A percentile compares a stretch with the other conserved stretches of the same genome.
These are phyloP conservation scores for Bombus affinis DNA, from an alignment of 1,140 invertebrate species.

Conservation along the genomic window DNA sequence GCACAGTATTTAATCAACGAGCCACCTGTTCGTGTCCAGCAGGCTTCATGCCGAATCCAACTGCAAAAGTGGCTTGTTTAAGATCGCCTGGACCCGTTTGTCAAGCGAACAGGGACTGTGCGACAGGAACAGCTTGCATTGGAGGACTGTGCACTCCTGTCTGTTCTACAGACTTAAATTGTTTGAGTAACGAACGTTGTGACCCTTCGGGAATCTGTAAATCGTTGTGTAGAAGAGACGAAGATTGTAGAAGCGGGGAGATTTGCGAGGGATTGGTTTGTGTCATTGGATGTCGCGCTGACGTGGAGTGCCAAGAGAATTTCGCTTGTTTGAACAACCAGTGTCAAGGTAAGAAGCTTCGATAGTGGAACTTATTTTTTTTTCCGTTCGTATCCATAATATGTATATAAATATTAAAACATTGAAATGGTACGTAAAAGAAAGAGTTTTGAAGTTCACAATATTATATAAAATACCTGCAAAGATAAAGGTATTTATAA, in stretches of 20 bases:
- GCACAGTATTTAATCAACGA: constrained; percentile 91
- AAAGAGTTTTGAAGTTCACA: no score
- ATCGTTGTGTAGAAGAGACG: constrained; percentile 88
- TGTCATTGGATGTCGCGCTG: constrained; percentile 90
- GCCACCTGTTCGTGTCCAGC: constrained; percentile 90
- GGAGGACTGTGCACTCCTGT: constrained; percentile 88
- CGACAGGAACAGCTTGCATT: constrained; percentile 87
- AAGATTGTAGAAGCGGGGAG: constrained; percentile 92
- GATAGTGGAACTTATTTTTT: not conserved
- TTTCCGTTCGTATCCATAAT: no score
- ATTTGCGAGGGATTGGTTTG: constrained; percentile 92
- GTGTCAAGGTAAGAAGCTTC: constrained; percentile 83
- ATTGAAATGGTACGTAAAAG: no score
- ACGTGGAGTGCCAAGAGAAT: constrained; percentile 88
- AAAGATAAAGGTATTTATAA: no score
- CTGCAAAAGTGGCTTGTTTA: constrained; percentile 91
- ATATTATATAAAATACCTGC: no score
- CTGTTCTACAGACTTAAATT: constrained; percentile 89
- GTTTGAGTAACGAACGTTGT: constrained; percentile 92
- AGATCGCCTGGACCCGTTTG: constrained; percentile 88
- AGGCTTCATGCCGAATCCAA: constrained; percentile 92
- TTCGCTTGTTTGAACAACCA: constrained; percentile 89
- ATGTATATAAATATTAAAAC: no score
- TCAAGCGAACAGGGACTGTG: constrained; percentile 88
- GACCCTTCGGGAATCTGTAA: constrained; percentile 85